A percentile compares a stretch with the other conserved stretches of the same genome.
Conservation (phyloP, 2,113 vertebrate species). For the Nerophis lumbriciformis region DNA sequence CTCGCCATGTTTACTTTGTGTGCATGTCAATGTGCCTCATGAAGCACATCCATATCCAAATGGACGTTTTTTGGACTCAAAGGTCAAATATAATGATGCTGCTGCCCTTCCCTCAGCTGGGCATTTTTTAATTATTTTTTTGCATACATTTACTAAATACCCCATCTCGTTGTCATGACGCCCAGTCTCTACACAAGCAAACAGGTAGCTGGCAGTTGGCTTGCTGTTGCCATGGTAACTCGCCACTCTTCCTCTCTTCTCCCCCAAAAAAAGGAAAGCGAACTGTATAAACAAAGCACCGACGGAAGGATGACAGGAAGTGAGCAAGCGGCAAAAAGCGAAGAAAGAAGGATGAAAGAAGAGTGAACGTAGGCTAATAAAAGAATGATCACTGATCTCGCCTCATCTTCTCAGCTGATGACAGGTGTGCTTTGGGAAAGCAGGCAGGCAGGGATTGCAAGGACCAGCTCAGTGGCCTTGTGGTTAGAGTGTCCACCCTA, state of each 20-base stretch:
- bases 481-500: no score
- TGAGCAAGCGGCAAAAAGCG: neutral
- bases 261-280: conserved; percentile 2
- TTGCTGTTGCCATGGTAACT: conserved; percentile 65
- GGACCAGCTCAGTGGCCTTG: neutral
- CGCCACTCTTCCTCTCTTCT: conserved; percentile 32
- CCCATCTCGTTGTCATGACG: conserved; percentile 11
- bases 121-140: no score
- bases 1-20: conserved; percentile 37
- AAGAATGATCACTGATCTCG: neutral
- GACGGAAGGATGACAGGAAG: conserved; percentile 3
- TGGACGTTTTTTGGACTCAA: conserved; percentile 25
- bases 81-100: conserved; percentile 47
- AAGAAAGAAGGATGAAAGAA: conserved; percentile 1
- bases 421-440: neutral
- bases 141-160: no score
- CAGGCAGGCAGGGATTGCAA: neutral
- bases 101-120: no score
- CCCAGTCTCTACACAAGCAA: conserved; percentile 1
- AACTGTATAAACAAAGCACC: neutral
- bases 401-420: neutral
- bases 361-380: conserved; percentile 32
- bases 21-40: neutral
- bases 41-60: no score
- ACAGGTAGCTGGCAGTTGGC: conserved; percentile 49